Percentiles rank a stretch among this genome's conserved stretches.
Conservation (phyloP, 2,888 invertebrate species). For the Drosophila neonasuta region DNA sequence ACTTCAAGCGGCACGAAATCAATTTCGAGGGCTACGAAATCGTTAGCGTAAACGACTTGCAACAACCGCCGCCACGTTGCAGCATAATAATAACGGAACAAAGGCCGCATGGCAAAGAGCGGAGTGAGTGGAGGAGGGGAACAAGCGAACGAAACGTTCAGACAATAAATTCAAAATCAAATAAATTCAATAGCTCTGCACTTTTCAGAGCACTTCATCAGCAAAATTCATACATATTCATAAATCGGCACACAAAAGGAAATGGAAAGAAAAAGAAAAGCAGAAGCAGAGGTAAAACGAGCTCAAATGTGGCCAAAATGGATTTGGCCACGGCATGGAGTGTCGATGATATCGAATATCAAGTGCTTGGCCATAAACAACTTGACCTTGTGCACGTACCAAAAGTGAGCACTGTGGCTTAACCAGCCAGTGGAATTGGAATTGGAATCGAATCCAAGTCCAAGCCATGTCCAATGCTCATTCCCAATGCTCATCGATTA, state of each 20-base stretch:
- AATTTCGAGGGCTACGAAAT: slow-evolving; percentile 8
- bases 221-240: slow-evolving; percentile 52
- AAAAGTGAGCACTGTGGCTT: slow-evolving; percentile 11
- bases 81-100: slow-evolving; percentile 19
- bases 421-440: slow-evolving; percentile 10
- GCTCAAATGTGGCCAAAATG: slow-evolving; percentile 42
- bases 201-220: slow-evolving; percentile 55
- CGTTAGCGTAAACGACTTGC: slow-evolving; percentile 16
- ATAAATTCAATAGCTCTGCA: slow-evolving; percentile 58
- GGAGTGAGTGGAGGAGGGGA: neutral
- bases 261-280: slow-evolving; percentile 15
- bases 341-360: slow-evolving; percentile 68
- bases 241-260: slow-evolving; percentile 49
- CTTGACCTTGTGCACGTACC: slow-evolving; percentile 75
- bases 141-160: slow-evolving; percentile 5
- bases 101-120: neutral
- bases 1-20: slow-evolving; percentile 22
- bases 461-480: slow-evolving; percentile 42
- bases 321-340: slow-evolving; percentile 32
- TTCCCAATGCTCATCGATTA: slow-evolving; percentile 67
- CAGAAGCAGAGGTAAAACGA: neutral
- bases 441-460: slow-evolving; percentile 1
- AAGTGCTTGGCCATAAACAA: slow-evolving; percentile 75
- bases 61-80: slow-evolving; percentile 13
- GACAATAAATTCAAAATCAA: slow-evolving; percentile 59